Percentiles rank a stretch among this genome's conserved stretches.
These are phyloP conservation scores for Helicoverpa assulta DNA, from an alignment of 2,888 invertebrate species.

Conservation along the genomic window DNA sequence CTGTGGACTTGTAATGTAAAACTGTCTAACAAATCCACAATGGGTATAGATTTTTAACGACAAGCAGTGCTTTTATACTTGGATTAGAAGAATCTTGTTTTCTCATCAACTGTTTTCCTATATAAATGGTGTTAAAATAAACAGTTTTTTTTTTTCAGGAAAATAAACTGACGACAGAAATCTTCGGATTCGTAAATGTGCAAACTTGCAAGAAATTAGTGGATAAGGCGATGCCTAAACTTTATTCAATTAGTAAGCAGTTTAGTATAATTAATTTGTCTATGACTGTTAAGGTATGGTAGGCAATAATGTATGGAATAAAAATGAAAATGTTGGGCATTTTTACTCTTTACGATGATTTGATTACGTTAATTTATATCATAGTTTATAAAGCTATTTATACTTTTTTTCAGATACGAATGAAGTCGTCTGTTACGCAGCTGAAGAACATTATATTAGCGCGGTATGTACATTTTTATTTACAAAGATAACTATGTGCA, in stretches of 20 bases:
- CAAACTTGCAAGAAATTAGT: constrained; percentile 72
- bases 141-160: constrained; percentile 61
- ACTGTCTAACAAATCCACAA: no score
- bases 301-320: no score
- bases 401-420: constrained; percentile 53
- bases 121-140: background rate
- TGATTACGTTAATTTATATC: no score
- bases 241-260: constrained; percentile 67
- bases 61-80: no score
- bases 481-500: no score
- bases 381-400: background rate
- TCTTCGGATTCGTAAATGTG: constrained; percentile 70
- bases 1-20: no score
- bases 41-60: no score
- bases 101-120: background rate
- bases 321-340: no score
- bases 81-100: no score
- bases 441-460: constrained; percentile 70
- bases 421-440: constrained; percentile 74
- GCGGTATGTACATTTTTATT: constrained; percentile 66
- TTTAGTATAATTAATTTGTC: constrained; percentile 15
- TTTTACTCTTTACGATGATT: no score
- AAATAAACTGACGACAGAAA: constrained; percentile 69
- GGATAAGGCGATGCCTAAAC: constrained; percentile 61
- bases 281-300: no score